Conservation (phyloP, 1,140 invertebrate genomes). For the Homalodisca vitripennis region DNA sequence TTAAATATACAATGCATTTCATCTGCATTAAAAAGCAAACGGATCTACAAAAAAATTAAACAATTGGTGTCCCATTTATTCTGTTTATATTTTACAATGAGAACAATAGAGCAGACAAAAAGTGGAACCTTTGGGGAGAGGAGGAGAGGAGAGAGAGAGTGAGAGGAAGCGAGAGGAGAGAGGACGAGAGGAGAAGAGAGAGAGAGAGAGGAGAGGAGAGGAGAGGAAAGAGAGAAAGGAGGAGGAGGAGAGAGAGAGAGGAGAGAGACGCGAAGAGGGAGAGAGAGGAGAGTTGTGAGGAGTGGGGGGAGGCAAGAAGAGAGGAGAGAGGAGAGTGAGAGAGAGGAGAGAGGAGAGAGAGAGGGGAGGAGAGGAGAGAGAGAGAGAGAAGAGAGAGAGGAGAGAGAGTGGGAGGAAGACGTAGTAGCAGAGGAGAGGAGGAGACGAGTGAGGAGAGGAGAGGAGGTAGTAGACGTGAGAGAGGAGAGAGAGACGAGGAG, state of each 20-base stretch:
- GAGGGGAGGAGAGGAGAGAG: neutral
- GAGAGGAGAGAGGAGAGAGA: slow-evolving; percentile 9
- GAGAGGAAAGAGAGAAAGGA: neutral
- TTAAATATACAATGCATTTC: no score
- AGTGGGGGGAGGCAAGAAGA: neutral
- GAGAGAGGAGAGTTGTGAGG: neutral
- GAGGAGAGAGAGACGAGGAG: neutral
- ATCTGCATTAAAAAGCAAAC: no score
- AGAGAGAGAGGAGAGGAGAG: neutral
- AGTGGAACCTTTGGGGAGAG: no score
- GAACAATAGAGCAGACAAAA: no score
- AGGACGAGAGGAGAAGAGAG: no score
- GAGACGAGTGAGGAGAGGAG: no score
- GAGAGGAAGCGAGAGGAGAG: no score
- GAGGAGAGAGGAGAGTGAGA: neutral
- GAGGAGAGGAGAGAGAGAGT: no score
- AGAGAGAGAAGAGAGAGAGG: neutral
- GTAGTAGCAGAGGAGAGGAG: neutral
- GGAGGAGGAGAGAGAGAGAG: neutral
- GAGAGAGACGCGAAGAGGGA: neutral
- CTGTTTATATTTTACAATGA: no score
- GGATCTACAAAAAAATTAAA: no score
- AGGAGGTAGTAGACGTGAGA: no score
- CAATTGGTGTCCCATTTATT: no score
- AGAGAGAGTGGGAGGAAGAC: neutral